Base-by-base conservation (phyloP, 2,113 vertebrate species). In the Lophotis ruficrista region DNA sequence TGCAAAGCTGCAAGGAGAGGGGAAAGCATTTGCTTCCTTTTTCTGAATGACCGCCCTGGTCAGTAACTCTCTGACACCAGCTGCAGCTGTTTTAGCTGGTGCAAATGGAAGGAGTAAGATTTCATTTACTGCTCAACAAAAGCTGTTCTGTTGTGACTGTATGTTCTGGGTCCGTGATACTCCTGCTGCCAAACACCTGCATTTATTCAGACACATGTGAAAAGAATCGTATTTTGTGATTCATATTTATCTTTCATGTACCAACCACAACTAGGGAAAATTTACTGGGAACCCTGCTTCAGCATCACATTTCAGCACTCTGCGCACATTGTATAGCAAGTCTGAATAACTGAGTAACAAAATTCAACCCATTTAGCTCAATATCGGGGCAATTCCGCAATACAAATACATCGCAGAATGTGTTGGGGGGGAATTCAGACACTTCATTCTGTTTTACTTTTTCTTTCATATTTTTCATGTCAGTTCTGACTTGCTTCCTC, bases 101-200 rank as follows among this genome's bases (percentile, higher is more conserved):
- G 76, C 95, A 51, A 76, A 14, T 25, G 37, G 19, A 73, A 70
- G 70, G 60, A 86, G 14, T 20, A 43, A 70, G 60, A 35, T 92
- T 83, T 69, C 69, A 14, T 18, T 58, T 31, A 75, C n/a, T 93
- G 95, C 79, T 83, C 90, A 96, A 95, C 96, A 96, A 84, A 88
- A 95, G 92, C 57, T 64, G 83, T 62, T 91, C 64, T 97, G 95
- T 95, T 95, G 87, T 78, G 65, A 73, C 47, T 33, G 33, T 48
- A 8, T 56, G 77, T 79, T 76, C 86, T 79, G 85, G 72, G 48
- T 72, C 89, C 77, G 80, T 62, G 47, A 27, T 22, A 22, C 31
- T 87, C 86, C 89, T 76, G 73, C 66, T 95, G 96, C 97, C 97
- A 97, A 97, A 97, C 97, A 98, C 95, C 97, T 98, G 97, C 97